phyloP scores from a whole-genome alignment of 2,797 vertebrate species.

The Clarias laeviceps region DNA sequence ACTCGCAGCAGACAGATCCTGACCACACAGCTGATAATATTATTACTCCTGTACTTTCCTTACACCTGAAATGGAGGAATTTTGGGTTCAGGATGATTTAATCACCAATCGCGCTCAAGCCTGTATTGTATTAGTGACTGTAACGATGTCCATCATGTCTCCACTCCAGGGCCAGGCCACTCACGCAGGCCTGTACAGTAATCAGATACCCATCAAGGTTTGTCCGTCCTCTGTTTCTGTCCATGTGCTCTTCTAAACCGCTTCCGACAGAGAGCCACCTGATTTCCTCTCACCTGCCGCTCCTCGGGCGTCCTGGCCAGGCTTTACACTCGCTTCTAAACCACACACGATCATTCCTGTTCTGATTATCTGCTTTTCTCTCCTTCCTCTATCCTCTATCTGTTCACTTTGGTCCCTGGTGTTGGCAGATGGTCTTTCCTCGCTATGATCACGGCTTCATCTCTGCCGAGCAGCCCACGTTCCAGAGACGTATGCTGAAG shows the following conservation, averaged over 20 bases:
- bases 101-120: not conserved
- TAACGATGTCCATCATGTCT: conserved; percentile 42
- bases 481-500: conserved; percentile 76
- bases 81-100: not conserved
- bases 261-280: conserved; percentile 2
- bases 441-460: conserved; percentile 75
- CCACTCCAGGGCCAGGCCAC: conserved; percentile 53
- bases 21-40: not conserved
- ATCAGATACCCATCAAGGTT: conserved; percentile 67
- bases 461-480: conserved; percentile 72
- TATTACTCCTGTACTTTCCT: not conserved
- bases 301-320: not conserved
- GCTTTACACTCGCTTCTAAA: not conserved
- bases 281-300: not conserved
- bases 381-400: conserved; percentile 38
- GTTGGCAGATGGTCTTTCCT: conserved; percentile 79
- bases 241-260: conserved; percentile 19
- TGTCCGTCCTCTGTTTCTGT: conserved; percentile 41
- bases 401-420: conserved; percentile 6
- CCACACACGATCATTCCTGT: not conserved
- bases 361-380: conserved; percentile 19
- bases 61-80: not conserved
- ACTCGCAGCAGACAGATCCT: not conserved
- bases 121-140: conserved; percentile 2
- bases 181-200: conserved; percentile 61